phyloP scores from a whole-genome alignment of 2,113 vertebrate genomes.

The Mustela nigripes region DNA sequence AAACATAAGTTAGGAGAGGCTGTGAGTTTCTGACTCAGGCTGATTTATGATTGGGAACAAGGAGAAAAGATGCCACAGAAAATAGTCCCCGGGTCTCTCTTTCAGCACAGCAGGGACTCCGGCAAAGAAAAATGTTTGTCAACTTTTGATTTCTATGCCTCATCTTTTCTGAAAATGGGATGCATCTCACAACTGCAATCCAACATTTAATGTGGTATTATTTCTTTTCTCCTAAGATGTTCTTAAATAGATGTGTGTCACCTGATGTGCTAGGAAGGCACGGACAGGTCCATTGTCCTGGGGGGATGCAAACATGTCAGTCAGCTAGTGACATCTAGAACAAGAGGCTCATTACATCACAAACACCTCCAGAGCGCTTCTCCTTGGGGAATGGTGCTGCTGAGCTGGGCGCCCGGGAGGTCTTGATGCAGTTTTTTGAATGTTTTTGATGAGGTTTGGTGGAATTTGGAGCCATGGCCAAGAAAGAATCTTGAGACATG shows the following conservation, averaged over 20 bases:
- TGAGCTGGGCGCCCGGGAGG: neutral
- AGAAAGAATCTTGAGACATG: neutral
- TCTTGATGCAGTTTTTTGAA: neutral
- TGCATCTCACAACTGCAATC: neutral
- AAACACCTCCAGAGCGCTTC: neutral
- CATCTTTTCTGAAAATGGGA: constrained; percentile 32
- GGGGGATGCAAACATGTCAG: neutral
- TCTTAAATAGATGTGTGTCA: neutral
- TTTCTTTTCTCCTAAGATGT: constrained; percentile 33
- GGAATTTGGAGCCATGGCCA: accelerated
- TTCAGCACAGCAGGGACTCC: neutral
- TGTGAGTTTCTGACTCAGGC: neutral
- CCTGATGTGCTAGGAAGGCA: neutral
- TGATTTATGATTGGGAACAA: neutral
- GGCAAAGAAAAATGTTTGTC: neutral
- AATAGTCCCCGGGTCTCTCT: neutral
- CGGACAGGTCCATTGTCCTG: neutral
- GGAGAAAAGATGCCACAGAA: neutral
- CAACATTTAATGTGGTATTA: neutral
- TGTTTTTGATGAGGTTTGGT: neutral
- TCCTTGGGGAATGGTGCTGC: neutral
- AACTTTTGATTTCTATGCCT: neutral
- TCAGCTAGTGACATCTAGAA: neutral
- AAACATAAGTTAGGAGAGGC: neutral
- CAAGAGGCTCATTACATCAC: neutral